A percentile compares a stretch with the other conserved stretches of the same genome.
Conservation (phyloP, 2,113 vertebrate species). For the Sylvia atricapilla region DNA sequence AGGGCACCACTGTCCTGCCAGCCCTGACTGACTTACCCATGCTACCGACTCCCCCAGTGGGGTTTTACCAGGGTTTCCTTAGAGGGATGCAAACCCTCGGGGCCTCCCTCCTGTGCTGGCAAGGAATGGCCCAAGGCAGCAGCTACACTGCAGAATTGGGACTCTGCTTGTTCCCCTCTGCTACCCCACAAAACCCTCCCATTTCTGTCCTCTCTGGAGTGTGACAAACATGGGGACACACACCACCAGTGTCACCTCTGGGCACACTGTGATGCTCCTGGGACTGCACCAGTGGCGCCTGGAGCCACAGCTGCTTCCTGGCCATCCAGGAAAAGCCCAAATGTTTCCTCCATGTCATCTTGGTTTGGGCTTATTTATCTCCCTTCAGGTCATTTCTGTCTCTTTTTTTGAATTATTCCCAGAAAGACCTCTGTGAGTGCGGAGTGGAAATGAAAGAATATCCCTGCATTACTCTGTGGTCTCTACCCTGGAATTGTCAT, state of each 20-base stretch:
- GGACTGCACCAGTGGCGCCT: accelerated
- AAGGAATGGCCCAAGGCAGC: not conserved
- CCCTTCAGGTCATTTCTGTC: not conserved
- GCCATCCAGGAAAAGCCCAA: not conserved
- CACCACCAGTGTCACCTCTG: not conserved
- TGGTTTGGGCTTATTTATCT: not conserved
- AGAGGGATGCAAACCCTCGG: not conserved
- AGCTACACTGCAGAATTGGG: not conserved
- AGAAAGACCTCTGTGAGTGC: not conserved
- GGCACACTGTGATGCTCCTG: not conserved
- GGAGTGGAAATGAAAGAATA: not conserved
- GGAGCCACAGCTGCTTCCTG: not conserved
- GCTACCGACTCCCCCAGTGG: not conserved
- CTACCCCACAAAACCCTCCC: not conserved
- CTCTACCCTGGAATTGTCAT: not conserved
- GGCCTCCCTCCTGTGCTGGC: not conserved
- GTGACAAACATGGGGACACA: not conserved
- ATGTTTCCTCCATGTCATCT: not conserved
- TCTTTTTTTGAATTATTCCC: not conserved
- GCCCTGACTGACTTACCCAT: not conserved
- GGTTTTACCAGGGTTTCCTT: not conserved
- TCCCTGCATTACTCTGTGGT: not conserved
- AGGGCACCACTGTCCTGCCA: not conserved
- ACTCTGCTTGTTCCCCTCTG: not conserved
- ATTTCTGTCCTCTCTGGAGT: too few species aligned